Conservation (phyloP, 2,797 vertebrate genomes). For the Caiman crocodilus region DNA sequence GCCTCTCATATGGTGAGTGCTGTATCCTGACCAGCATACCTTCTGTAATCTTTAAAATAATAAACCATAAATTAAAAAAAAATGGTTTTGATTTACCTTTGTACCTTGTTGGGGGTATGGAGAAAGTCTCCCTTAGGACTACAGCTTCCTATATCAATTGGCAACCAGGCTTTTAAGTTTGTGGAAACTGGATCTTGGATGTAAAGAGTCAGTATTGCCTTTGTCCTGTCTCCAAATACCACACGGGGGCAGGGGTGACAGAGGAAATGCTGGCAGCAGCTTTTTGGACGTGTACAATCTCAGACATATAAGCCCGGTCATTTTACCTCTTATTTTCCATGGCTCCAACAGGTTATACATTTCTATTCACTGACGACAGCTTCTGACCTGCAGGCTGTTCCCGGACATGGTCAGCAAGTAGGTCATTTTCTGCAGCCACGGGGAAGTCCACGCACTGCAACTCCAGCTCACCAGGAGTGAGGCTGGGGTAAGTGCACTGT, state of each 20-base stretch:
- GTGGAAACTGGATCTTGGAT: background rate
- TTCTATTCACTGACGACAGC: background rate
- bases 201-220: background rate
- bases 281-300: background rate
- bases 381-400: background rate
- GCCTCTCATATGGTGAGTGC: background rate
- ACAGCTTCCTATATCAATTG: background rate
- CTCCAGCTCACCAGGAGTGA: background rate
- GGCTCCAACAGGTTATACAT: background rate
- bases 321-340: background rate
- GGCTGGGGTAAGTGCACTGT: fast-evolving
- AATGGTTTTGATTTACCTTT: background rate
- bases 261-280: background rate
- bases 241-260: background rate
- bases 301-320: background rate
- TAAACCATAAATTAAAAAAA: background rate
- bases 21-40: background rate
- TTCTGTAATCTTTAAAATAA: background rate
- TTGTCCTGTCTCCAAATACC: background rate
- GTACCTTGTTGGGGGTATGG: background rate
- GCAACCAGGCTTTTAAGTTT: background rate
- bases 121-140: background rate
- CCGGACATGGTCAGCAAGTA: background rate
- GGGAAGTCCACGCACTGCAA: background rate
- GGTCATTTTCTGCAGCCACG: fast-evolving